These are phyloP conservation scores for Micrasema longulum DNA, from an alignment of 1,140 invertebrate genomes.

Conservation along the genomic window DNA sequence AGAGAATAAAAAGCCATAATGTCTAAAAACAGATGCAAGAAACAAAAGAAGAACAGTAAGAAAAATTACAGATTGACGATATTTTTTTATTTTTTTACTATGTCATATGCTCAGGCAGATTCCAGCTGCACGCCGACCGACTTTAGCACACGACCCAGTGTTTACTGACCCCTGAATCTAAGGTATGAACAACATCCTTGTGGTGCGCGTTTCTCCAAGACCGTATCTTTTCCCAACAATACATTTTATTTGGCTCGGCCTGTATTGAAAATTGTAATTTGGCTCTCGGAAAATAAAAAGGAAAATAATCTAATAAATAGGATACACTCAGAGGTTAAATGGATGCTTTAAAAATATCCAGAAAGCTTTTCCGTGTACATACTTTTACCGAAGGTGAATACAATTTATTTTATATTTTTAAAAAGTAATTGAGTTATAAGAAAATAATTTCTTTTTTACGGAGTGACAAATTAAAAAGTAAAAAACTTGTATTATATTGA, in stretches of 20 bases:
- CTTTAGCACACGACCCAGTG: too few relatives aligned
- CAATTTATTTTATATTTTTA: constrained; percentile 28
- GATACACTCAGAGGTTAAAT: constrained; percentile 46
- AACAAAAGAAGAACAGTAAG: too few relatives aligned
- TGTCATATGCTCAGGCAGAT: too few relatives aligned
- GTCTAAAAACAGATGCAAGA: too few relatives aligned
- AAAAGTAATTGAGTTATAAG: not conserved
- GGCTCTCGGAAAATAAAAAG: constrained; percentile 44
- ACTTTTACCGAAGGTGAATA: constrained; percentile 34
- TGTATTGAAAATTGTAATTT: constrained; percentile 45
- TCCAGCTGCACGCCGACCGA: too few relatives aligned
- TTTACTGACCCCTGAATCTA: too few relatives aligned
- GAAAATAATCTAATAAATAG: constrained; percentile 49
- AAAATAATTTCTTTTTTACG: too few relatives aligned
- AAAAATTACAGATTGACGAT: too few relatives aligned
- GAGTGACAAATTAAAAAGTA: not conserved
- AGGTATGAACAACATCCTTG: constrained; percentile 19
- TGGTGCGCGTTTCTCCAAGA: constrained; percentile 5
- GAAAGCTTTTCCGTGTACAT: constrained; percentile 30
- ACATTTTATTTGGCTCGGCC: constrained; percentile 27
- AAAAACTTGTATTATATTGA: too few relatives aligned
- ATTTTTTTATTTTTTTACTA: too few relatives aligned
- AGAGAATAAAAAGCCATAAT: too few relatives aligned
- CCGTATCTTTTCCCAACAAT: constrained; percentile 34
- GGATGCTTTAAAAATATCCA: constrained; percentile 45